Base-by-base conservation (phyloP, 2,797 vertebrate species). In the Sphenodon punctatus region DNA sequence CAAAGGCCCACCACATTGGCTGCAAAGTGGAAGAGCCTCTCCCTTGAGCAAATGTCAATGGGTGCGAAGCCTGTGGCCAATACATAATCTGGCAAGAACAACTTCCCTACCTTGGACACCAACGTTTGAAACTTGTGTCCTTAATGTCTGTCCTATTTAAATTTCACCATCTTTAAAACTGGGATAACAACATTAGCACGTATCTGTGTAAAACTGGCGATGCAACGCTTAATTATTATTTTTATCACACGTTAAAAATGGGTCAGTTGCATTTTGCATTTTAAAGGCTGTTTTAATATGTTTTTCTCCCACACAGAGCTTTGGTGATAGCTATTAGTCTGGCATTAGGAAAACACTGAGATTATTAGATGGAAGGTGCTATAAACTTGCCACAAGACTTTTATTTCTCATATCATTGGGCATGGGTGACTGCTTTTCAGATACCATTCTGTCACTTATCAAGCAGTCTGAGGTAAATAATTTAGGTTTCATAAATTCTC, bases 371-470 rank as follows among this genome's bases (percentile, higher is more conserved):
- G 49, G 25, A n/a, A 51, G 49, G 49, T 51, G 49, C 7, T 51
- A 15, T 22, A 34, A 32, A 36, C 6, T 58, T 58, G 32, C 17
- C 58, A 58, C 58, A 36, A 32, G 11, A 58, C 9, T 3, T 4
- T 6, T 19, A 41, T 25, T 34, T 58, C 66, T 2, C 16, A 64
- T 46, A 70, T 41, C 64, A 15, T 34, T 25, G 19, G 15, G 45
- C n/a, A 65, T n/a, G 39, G 2, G 3, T 4, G 23, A 43, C 13
- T 14, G 48, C 17, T 63, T 48, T 64, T 48, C 43, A 39, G 65
- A 16, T 1, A 27, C n/a, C 2, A 16, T 0, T 14, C 27, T 58
- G 58, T 66, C 30, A 6, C 7, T 0, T 5, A 48, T 49, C 59
- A 38, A 32, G 49, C 3, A 1, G 0, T 19, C 9, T 2, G 14